phyloP scores from a whole-genome alignment of 2,113 vertebrate genomes.

The Thunnus maccoyii region DNA sequence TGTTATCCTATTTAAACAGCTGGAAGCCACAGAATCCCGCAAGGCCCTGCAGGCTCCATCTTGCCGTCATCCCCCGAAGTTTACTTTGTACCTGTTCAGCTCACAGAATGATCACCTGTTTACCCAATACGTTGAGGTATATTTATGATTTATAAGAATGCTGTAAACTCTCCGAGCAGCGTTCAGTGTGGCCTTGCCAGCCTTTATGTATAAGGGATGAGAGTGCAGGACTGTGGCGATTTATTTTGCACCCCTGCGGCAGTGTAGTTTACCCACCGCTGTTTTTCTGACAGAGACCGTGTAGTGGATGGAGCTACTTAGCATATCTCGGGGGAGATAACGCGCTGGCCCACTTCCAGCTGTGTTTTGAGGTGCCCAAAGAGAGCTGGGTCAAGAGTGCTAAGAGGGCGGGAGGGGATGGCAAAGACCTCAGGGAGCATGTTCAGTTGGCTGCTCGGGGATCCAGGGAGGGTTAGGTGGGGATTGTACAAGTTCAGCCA shows the following conservation, averaged over 20 bases:
- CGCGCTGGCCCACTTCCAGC: slow-evolving; percentile 55
- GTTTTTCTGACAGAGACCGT: slow-evolving; percentile 53
- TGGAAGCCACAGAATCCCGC: slow-evolving; percentile 23
- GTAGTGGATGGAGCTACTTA: slow-evolving; percentile 54
- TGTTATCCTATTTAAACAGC: slow-evolving; percentile 48
- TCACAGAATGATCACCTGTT: slow-evolving; percentile 53
- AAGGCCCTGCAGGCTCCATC: slow-evolving; percentile 24
- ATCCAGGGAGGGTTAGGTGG: slow-evolving; percentile 48
- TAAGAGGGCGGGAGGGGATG: slow-evolving; percentile 4
- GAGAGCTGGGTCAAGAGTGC: slow-evolving; percentile 44
- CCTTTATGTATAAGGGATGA: slow-evolving; percentile 69
- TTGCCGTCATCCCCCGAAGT: slow-evolving; percentile 23
- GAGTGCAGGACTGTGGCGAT: slow-evolving; percentile 38
- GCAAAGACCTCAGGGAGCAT: slow-evolving; percentile 40
- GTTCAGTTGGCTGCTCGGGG: slow-evolving; percentile 51
- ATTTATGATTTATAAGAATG: slow-evolving; percentile 59
- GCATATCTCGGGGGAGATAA: slow-evolving; percentile 60
- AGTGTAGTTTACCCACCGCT: slow-evolving; percentile 63
- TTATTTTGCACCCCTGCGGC: slow-evolving; percentile 57
- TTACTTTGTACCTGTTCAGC: slow-evolving; percentile 25
- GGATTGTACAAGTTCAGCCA: slow-evolving; percentile 52
- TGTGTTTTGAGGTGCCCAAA: slow-evolving; percentile 19
- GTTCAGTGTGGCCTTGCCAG: slow-evolving; percentile 44
- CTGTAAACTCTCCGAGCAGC: slow-evolving; percentile 8
- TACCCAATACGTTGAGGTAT: slow-evolving; percentile 33